Percentiles rank a stretch among this genome's conserved stretches.
Conservation (phyloP, 2,888 invertebrate genomes). For the Chloromyia formosa region DNA sequence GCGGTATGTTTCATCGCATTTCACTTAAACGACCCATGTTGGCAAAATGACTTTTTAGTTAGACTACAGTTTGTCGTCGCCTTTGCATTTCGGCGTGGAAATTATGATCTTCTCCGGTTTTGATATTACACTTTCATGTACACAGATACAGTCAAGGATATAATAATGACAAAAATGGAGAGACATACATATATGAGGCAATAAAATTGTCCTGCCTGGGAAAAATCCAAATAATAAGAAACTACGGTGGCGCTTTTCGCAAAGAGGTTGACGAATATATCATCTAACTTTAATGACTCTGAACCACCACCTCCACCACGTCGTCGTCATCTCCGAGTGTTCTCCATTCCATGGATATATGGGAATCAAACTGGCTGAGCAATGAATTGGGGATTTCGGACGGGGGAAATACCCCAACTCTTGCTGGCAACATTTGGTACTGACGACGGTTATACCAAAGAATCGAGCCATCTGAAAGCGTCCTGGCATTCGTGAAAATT, state of each 20-base stretch:
- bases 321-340: background rate
- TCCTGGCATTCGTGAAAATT: slow-evolving; percentile 36
- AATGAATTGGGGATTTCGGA: background rate
- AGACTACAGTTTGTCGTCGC: slow-evolving; percentile 31
- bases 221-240: slow-evolving; percentile 28
- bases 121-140: background rate
- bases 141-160: background rate
- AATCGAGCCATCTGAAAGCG: slow-evolving; percentile 14
- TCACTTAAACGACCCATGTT: background rate
- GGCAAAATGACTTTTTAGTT: slow-evolving; percentile 36
- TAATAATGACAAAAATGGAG: slow-evolving; percentile 16
- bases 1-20: background rate
- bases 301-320: slow-evolving; percentile 24
- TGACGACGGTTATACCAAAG: slow-evolving; percentile 17
- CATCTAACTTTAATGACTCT: slow-evolving; percentile 42
- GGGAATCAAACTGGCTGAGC: too few species aligned
- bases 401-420: background rate
- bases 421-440: slow-evolving; percentile 17
- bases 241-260: background rate
- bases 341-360: too few species aligned
- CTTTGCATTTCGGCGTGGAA: slow-evolving; percentile 7
- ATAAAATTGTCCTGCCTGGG: slow-evolving; percentile 32
- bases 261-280: slow-evolving; percentile 38
- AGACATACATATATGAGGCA: slow-evolving; percentile 32
- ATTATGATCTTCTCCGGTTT: background rate